phyloP scores from a whole-genome alignment of 2,797 vertebrate genomes.

The Anomalospiza imberbis region DNA sequence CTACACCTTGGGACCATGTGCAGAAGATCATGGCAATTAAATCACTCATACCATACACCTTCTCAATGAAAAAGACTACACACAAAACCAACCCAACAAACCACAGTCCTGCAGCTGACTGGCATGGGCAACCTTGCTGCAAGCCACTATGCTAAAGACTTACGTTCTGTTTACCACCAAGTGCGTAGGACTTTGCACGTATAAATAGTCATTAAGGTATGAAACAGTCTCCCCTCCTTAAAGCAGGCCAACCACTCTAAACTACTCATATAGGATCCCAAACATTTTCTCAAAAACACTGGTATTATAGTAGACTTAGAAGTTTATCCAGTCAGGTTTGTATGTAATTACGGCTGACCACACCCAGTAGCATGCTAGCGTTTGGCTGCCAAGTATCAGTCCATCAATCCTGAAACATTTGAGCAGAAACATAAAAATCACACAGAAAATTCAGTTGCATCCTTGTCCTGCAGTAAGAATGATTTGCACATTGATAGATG shows the following conservation, averaged over 20 bases:
- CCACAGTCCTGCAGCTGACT: not conserved
- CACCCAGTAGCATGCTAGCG: not conserved
- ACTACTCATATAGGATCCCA: not conserved
- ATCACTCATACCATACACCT: not conserved
- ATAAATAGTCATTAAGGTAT: conserved; percentile 44
- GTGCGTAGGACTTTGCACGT: not conserved
- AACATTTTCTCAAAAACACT: conserved; percentile 8
- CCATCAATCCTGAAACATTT: not conserved
- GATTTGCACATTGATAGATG: not conserved
- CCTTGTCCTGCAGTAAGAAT: not conserved
- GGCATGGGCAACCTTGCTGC: not conserved
- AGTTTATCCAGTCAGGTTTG: not conserved
- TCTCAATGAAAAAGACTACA: not conserved
- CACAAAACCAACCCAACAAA: not conserved
- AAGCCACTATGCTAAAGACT: not conserved
- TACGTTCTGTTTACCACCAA: conserved; percentile 9
- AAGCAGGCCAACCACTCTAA: not conserved
- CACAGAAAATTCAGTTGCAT: not conserved
- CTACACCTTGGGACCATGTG: accelerated
- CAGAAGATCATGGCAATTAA: not conserved
- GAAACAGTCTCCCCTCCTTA: conserved; percentile 9
- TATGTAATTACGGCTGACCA: not conserved
- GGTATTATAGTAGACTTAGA: not conserved
- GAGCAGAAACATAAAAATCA: not conserved
- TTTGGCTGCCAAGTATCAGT: not conserved